Percentiles rank a stretch among this genome's conserved stretches.
These are phyloP conservation scores for Dendrocincla fuliginosa DNA, from an alignment of 2,797 vertebrate genomes.

Conservation along the genomic window DNA sequence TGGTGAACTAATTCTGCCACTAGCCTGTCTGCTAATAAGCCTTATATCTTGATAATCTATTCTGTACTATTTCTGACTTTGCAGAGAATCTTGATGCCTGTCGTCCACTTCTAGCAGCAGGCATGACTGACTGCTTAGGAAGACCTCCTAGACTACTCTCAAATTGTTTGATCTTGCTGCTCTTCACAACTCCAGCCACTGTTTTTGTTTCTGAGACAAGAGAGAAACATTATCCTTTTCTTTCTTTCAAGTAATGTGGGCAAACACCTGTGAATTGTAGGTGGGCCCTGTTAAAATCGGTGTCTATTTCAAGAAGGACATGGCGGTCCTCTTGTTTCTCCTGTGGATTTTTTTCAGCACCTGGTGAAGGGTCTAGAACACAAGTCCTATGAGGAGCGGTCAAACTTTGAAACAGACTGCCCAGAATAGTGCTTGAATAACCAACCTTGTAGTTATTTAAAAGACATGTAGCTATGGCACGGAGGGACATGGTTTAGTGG, in stretches of 20 bases:
- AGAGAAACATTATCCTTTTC: neutral
- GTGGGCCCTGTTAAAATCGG: neutral
- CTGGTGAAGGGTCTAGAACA: neutral
- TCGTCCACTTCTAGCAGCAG: neutral
- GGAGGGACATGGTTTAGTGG: neutral
- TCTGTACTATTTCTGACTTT: neutral
- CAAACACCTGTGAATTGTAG: neutral
- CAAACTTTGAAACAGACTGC: neutral
- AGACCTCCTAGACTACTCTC: neutral
- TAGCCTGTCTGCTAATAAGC: neutral
- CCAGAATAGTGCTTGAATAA: neutral
- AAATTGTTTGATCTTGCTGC: neutral
- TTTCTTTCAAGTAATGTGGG: neutral
- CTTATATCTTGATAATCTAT: neutral
- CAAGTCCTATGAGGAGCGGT: neutral
- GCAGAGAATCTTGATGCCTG: neutral
- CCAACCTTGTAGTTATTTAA: neutral
- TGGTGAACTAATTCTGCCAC: slow-evolving; percentile 3
- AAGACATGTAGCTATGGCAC: neutral
- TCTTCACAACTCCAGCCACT: neutral
- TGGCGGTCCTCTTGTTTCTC: neutral
- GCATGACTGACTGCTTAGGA: neutral
- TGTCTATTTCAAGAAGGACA: neutral
- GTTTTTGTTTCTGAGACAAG: neutral
- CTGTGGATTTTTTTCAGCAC: neutral